These are phyloP conservation scores for Meliscaeva auricollis DNA, from an alignment of 2,888 invertebrate species.

Conservation along the genomic window DNA sequence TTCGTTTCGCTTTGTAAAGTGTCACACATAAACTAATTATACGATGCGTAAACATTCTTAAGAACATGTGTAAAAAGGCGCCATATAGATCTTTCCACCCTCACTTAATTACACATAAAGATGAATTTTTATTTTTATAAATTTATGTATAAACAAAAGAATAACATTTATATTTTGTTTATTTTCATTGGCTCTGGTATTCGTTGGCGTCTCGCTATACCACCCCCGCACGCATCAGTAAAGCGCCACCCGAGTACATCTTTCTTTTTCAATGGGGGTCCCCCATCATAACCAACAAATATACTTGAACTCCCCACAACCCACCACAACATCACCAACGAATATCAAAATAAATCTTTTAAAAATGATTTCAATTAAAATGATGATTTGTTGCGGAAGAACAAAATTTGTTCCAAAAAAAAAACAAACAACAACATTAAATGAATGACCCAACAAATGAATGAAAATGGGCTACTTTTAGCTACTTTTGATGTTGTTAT, in stretches of 20 bases:
- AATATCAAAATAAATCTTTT: constrained; percentile 67
- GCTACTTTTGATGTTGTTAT: constrained; percentile 23
- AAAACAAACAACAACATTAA: constrained; percentile 10
- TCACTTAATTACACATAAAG: constrained; percentile 71
- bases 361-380: constrained; percentile 74
- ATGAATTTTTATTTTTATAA: constrained; percentile 4
- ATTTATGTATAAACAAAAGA: constrained; percentile 58
- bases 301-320: constrained; percentile 7
- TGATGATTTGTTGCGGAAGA: constrained; percentile 62
- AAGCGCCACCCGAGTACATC: constrained; percentile 26
- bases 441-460: constrained; percentile 42
- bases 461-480: constrained; percentile 45
- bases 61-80: constrained; percentile 63
- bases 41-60: constrained; percentile 69
- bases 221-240: constrained; percentile 45
- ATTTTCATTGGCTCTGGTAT: constrained; percentile 33
- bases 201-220: constrained; percentile 29
- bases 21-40: constrained; percentile 74
- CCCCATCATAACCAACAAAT: not conserved
- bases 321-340: constrained; percentile 4
- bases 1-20: constrained; percentile 67
- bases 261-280: constrained; percentile 12
- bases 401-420: constrained; percentile 27
- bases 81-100: constrained; percentile 21
- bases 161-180: constrained; percentile 53